Conservation (phyloP, 1,140 invertebrate genomes). For the Lepidurus arcticus region DNA sequence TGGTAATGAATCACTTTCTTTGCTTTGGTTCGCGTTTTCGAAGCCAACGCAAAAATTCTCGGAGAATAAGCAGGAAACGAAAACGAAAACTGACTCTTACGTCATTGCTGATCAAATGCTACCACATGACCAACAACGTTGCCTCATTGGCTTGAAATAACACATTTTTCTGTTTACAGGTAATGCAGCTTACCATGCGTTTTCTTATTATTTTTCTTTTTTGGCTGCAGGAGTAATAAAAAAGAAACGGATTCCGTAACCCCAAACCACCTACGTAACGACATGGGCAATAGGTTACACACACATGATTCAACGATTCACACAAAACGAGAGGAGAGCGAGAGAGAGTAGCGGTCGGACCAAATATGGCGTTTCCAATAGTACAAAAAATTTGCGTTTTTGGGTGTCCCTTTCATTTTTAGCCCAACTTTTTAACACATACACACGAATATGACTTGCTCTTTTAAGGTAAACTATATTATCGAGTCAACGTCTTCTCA, state of each 20-base stretch:
- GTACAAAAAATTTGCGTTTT: background rate
- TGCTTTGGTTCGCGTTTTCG: background rate
- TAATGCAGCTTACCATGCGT: background rate
- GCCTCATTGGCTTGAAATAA: background rate
- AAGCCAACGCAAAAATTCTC: background rate
- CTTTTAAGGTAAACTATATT: constrained; percentile 23
- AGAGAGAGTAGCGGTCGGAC: background rate
- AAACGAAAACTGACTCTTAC: background rate
- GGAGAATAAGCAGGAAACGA: background rate
- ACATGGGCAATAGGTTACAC: constrained; percentile 5
- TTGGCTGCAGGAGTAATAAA: no score
- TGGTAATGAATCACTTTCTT: constrained; percentile 7
- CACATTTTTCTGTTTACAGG: background rate
- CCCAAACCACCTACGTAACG: background rate
- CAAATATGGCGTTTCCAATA: background rate
- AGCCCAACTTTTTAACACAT: background rate
- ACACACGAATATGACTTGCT: background rate
- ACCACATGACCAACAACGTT: background rate
- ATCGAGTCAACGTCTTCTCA: background rate
- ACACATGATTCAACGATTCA: constrained; percentile 10
- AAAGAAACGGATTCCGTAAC: background rate
- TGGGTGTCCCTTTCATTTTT: background rate
- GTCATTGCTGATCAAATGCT: constrained; percentile 5
- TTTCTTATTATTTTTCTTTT: background rate
- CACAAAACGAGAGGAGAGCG: background rate